Conservation (phyloP, 2,113 vertebrate genomes). For the Cynocephalus volans region DNA sequence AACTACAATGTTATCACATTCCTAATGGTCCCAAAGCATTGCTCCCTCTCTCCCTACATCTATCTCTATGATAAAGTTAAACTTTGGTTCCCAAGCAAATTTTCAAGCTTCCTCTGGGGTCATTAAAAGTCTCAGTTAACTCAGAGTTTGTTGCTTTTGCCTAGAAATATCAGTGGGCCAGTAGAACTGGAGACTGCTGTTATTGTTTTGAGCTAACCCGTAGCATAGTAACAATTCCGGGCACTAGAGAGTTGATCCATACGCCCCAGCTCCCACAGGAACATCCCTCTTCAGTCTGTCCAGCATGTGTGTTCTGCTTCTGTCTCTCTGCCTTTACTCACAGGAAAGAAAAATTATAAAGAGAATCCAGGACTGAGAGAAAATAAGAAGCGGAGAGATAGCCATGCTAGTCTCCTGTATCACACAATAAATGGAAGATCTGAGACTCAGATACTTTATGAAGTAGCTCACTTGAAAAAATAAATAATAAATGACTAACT, state of each 20-base stretch:
- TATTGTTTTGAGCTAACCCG: constrained; percentile 15
- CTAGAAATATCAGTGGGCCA: constrained; percentile 35
- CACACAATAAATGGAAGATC: background rate
- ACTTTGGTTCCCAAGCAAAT: constrained; percentile 47
- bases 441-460: background rate
- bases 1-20: background rate
- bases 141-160: constrained; percentile 55
- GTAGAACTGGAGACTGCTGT: background rate
- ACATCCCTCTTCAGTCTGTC: background rate
- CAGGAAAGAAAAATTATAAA: background rate
- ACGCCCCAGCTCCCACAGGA: background rate
- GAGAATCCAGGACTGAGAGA: background rate
- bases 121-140: constrained; percentile 44
- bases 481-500: background rate
- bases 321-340: background rate
- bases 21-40: background rate
- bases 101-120: constrained; percentile 16
- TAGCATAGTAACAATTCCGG: constrained; percentile 26
- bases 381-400: background rate
- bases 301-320: background rate
- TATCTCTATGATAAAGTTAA: constrained; percentile 58
- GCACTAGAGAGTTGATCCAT: background rate
- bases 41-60: background rate
- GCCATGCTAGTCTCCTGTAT: background rate
- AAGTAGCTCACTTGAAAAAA: background rate